Base-by-base conservation (phyloP, 2,113 vertebrate species). In the Pelusios castaneus region DNA sequence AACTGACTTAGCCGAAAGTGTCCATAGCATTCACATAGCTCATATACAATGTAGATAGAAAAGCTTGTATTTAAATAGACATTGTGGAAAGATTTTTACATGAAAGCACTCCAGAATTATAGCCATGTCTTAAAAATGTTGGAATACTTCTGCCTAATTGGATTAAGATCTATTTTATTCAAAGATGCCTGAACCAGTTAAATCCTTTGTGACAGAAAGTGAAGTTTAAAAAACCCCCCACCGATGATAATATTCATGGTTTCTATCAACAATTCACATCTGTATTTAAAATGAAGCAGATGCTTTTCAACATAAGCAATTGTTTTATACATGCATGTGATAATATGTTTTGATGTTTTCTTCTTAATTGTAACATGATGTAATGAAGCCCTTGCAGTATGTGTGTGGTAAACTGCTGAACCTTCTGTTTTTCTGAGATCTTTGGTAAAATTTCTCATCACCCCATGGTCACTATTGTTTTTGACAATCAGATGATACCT, bases 291-390 rank as follows among this genome's bases (percentile, higher is more conserved):
- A 60, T 90, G 84, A 97, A 98, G 97, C 98, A 98, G 97, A 97
- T 97, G 97, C 70, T 93, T 75, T 89, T 87, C 93, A 97, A 89
- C 89, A 95, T 4, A 78, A 88, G 70, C 86, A 90, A 89, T 97
- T 98, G 97, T 97, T 98, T 97, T 96, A 75, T 93, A 96, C 96
- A 97, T 96, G 92, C 95, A 97, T 96, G 96, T 97, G 97, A 97
- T 97, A 98, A 97, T 93, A 89, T 94, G 95, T 98, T 98, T 98
- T 98, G 96, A 98, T 97, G 96, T 97, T 97, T 98, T 97, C 90
- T 95, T 94, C 95, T 96, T 97, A 98, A 98, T 97, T 97, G 90
- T 97, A 98, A 97, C 97, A 97, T 97, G 94, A 97, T 97, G 96
- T 97, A 97, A 97, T 90, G 86, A 94, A 96, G 95, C 84, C 95